These are phyloP conservation scores for Morone chrysops DNA, from an alignment of 2,113 vertebrate genomes.

Conservation along the genomic window DNA sequence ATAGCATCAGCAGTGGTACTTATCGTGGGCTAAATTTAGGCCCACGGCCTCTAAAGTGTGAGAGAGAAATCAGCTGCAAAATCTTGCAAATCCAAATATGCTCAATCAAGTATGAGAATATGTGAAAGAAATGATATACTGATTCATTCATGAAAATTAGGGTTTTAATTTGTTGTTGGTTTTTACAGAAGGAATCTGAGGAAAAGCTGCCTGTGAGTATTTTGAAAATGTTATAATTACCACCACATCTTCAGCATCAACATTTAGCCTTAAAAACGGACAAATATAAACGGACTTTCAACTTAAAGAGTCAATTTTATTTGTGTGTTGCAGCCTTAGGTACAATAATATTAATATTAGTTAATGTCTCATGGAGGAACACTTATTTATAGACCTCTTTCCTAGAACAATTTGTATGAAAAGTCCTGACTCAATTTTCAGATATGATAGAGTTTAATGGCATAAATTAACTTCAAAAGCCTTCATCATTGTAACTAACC, in stretches of 20 bases:
- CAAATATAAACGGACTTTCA: neutral
- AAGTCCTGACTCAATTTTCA: neutral
- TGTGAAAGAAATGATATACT: neutral
- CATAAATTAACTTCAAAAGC: neutral
- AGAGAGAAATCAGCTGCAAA: neutral
- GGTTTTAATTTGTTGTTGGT: neutral
- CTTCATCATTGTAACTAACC: neutral
- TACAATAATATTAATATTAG: neutral
- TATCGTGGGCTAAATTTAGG: constrained; percentile 6
- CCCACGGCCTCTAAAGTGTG: neutral
- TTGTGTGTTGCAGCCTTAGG: neutral
- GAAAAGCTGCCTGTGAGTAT: neutral
- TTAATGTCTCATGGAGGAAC: neutral
- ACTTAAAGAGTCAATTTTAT: neutral
- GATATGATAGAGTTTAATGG: neutral
- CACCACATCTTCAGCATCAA: neutral
- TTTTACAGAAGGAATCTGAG: neutral
- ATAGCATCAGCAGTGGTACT: neutral
- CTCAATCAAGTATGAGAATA: neutral
- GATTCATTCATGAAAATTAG: neutral
- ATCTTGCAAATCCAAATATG: neutral
- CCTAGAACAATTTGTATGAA: neutral
- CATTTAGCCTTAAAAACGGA: neutral
- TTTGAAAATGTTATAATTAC: neutral
- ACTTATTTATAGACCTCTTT: neutral